Base-by-base conservation (phyloP, 2,888 invertebrate species). In the Ariolimax columbianus region DNA sequence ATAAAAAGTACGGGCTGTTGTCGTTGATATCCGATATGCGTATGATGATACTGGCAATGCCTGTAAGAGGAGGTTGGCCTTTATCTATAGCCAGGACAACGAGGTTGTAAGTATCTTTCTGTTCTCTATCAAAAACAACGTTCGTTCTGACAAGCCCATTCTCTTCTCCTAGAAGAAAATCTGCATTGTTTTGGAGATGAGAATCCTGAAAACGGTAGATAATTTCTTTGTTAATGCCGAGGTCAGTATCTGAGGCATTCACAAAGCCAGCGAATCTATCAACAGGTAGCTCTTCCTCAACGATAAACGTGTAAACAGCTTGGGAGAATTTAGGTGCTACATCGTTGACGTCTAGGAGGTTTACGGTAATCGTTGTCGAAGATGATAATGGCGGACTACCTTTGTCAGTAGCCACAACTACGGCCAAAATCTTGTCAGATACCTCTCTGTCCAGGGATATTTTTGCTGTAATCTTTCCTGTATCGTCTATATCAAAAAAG, bases 261-360 rank as follows among this genome's bases (percentile, higher is more conserved):
- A 94, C 55, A 82, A 92, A 92, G 9, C 91, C 89, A 40, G 94
- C 90, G 79, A 90, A 88, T 9, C 90, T 87, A 0, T 91, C 91
- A 33, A 89, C 83, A 0, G 92, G 91, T 68, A 90, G 89, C 59
- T 92, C 92, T 87, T 93, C 93, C 4, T 89, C 86, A 40, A 98
- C 96, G 72, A 89, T 89, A 86, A 89, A 89, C 1, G 91, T 91
- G 85, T 91, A 92, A 7, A 89, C 83, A 9, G 6, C 40, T 14
- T 83, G 59, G 23, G 66, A 66, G 73, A 93, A 91, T 17, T 88
- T 86, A 0, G 99, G 99, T 6, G 97, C 96, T 94, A 99, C 99
- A 93, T 99, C 99, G 93, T 99, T 99, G 0, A 98, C 98, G 93
- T 99, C 99, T 0, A 97, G 96, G 0, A 99, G 96, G 0, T 97